Percentiles rank a stretch among this genome's conserved stretches.
Conservation (phyloP, 2,113 vertebrate species). For the Bubo bubo region DNA sequence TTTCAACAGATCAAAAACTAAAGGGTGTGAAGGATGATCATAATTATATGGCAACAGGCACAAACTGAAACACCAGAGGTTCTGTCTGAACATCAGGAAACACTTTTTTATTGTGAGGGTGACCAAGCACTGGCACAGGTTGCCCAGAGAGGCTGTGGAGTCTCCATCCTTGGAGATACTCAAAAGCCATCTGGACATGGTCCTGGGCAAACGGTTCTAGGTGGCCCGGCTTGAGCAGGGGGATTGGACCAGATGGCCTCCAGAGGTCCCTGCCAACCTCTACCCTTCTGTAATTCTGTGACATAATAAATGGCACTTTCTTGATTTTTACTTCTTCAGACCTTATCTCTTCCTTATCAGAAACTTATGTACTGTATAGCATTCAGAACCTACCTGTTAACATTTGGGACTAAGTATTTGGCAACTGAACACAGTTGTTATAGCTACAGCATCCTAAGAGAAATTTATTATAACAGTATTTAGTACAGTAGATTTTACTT, state of each 20-base stretch:
- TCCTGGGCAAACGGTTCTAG: background rate
- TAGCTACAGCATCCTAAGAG: background rate
- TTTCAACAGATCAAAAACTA: background rate
- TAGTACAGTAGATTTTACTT: background rate
- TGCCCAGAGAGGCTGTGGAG: background rate
- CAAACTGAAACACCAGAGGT: background rate
- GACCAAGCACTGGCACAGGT: fast-evolving
- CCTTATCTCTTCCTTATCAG: background rate
- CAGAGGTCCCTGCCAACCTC: background rate
- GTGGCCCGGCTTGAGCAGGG: background rate
- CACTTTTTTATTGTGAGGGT: background rate
- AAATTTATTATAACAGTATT: background rate
- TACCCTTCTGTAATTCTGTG: background rate
- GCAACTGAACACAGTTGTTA: background rate
- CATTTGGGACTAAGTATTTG: background rate
- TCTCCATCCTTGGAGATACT: background rate
- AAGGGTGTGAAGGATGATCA: background rate
- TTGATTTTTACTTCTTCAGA: background rate
- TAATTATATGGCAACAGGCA: background rate
- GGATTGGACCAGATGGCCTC: background rate
- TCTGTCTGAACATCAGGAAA: background rate
- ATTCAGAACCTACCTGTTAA: background rate
- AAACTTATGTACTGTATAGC: fast-evolving
- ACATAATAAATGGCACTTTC: background rate
- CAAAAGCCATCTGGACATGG: background rate